Base-by-base conservation (phyloP, 2,888 invertebrate species). In the Drosophila nr. medialis region DNA sequence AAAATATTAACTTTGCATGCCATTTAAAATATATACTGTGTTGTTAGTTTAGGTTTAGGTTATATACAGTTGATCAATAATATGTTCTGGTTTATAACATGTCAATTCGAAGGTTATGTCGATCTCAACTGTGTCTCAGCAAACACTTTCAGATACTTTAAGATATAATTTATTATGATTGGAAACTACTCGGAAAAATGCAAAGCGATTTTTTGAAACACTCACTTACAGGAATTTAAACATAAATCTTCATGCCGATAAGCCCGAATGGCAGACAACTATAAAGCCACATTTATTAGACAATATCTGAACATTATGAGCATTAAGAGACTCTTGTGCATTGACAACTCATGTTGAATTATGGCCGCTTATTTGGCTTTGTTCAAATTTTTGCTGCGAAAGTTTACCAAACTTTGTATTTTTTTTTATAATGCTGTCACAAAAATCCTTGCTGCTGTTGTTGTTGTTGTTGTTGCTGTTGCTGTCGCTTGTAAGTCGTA, bases 291-390 rank as follows among this genome's bases (percentile, higher is more conserved):
- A 71, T 71, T 68, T 68, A 72, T 81, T 75, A 62, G 50, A 53
- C 64, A 69, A 75, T 81, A 70, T 81, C 78, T 78, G 67, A 54
- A 56, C 63, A 83, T 80, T 82, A 65, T 66, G 40, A 65, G 45
- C 63, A 42, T 61, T 55, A 56, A 61, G 58, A 36, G 50, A 34
- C 56, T 59, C 45, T 63, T 58, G 51, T 62, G 65, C 68, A 76
- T 77, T 77, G 69, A 62, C 61, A 56, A 56, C 64, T 72, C 50
- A 61, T 59, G 71, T 71, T 77, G 77, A 77, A 59, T 74, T 75
- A 75, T 66, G 40, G 70, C 79, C 58, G 61, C 54, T 76, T 76
- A 64, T 65, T 49, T 51, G 55, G 55, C 70, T 69, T 64, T 66
- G 45, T 48, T 45, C 15, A 71, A 38, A 59, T 27, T 62, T 48